These are phyloP conservation scores for Congeria kusceri DNA, from an alignment of 2,888 invertebrate species.

Conservation along the genomic window DNA sequence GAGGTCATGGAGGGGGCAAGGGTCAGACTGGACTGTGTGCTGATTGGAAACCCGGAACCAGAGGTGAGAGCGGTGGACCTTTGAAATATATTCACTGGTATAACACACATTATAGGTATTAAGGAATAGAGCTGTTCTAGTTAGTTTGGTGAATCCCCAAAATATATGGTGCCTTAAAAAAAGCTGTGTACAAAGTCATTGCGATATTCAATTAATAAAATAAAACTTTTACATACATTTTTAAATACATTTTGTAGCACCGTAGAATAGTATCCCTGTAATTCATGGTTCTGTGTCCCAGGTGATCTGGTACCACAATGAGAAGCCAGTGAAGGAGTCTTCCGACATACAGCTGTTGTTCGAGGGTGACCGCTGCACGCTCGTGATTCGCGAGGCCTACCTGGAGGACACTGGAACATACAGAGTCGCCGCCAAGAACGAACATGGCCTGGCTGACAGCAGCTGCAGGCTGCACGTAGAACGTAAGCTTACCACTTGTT, in stretches of 20 bases:
- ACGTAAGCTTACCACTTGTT: conserved; percentile 81
- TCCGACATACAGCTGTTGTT: conserved; percentile 92
- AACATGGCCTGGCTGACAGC: conserved; percentile 93
- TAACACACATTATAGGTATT: too few species aligned
- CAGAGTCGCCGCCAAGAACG: conserved; percentile 94
- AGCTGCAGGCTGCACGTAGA: conserved; percentile 93
- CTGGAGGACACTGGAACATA: conserved; percentile 92
- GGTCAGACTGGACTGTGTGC: conserved; percentile 85
- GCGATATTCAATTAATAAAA: too few species aligned
- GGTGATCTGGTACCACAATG: conserved; percentile 92
- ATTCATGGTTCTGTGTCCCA: conserved; percentile 75
- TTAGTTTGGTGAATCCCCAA: too few species aligned
- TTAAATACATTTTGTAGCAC: too few species aligned
- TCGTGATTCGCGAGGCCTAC: conserved; percentile 87
- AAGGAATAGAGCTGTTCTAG: too few species aligned
- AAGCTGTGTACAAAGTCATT: too few species aligned
- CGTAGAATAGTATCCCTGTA: too few species aligned
- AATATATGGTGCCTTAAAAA: too few species aligned
- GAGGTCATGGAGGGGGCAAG: conserved; percentile 82
- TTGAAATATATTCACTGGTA: too few species aligned
- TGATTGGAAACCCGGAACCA: conserved; percentile 86
- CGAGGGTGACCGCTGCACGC: conserved; percentile 90
- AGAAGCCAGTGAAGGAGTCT: conserved; percentile 93
- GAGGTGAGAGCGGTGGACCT: conserved; percentile 78
- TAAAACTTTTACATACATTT: too few species aligned